Percentiles rank a stretch among this genome's conserved stretches.
Evolutionary conservation across 2,113 vertebrate species (phyloP).

Genomic region (Catharus minimus): DNA sequence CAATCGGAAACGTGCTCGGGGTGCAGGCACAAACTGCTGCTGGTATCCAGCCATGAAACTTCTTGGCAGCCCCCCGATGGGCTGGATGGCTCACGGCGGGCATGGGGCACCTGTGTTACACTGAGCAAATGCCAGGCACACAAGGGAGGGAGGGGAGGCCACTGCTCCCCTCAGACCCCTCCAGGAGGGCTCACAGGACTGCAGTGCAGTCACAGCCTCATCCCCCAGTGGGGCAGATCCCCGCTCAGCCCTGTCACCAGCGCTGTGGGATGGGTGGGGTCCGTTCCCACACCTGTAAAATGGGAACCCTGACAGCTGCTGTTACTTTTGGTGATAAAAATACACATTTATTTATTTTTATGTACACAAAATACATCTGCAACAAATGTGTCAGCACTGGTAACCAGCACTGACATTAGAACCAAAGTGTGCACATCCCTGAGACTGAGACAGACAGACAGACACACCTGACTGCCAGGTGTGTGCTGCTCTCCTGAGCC

Average conservation of each 20-base stretch:
- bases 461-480: accelerated
- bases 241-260: accelerated
- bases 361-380: accelerated
- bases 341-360: not conserved
- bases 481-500: not conserved
- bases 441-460: too few species aligned
- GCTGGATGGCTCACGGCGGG: accelerated
- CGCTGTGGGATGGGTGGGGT: accelerated
- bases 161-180: accelerated
- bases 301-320: accelerated
- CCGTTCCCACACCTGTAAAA: not conserved
- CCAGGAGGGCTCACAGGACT: not conserved
- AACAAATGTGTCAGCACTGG: not conserved
- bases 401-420: accelerated
- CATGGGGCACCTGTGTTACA: accelerated
- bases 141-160: not conserved
- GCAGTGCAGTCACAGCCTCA: not conserved
- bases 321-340: not conserved
- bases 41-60: accelerated
- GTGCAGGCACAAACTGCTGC: not conserved
- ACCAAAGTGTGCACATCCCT: not conserved
- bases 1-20: accelerated
- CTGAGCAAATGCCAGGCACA: accelerated
- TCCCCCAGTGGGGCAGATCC: accelerated
- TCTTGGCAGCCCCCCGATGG: accelerated